Evolutionary conservation across 1,140 invertebrate genomes (phyloP), one percentile per base, ranked within the genome.

Genomic region (Drosophila bifasciata): DNA sequence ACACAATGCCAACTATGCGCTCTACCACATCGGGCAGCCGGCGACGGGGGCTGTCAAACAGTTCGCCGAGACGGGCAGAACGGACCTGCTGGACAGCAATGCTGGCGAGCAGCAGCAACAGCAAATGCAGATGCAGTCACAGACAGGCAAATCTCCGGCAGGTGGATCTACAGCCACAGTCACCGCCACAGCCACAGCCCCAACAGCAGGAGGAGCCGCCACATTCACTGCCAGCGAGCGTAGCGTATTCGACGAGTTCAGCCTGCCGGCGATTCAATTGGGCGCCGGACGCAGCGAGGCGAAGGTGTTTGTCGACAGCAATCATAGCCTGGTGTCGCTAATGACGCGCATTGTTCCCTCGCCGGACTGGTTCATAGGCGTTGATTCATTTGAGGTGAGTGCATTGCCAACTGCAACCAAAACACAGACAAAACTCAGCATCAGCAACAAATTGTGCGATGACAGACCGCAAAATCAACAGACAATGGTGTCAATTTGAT

Each of bases 341-440:
- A 96, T 97, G 93, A 94, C 95, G 5, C 93, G 96, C 71, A 96
- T 98, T 92, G 94, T 97, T 66, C 98, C 98, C 13, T 99, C 97
- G 32, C 98, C 98, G 0, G 98, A 99, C 93, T 99, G 98, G 98
- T 99, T 98, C 92, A 95, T 99, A 43, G 98, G 98, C 45, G 94
- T 99, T n/a, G 97, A 98, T 91, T 96, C 95, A 60, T 96, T 98
- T 80, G 94, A 97, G 91, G 91, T 91, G 58, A 76, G 74, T 36
- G 41, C 7, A 28, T 13, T 17, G 17, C 23, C 11, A 1, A 28
- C n/a, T 17, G 17, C 23, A n/a, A 1, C 21, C 3, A 19, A 58
- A 59, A 43, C 41, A 21, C 16, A 39, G 52, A 76, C 13, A n/a
- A 50, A 67, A 63, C 8, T 19, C 36, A 40, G 40, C 25, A 49